phyloP scores from a whole-genome alignment of 2,888 invertebrate genomes.

The Cataglyphis cursor region DNA sequence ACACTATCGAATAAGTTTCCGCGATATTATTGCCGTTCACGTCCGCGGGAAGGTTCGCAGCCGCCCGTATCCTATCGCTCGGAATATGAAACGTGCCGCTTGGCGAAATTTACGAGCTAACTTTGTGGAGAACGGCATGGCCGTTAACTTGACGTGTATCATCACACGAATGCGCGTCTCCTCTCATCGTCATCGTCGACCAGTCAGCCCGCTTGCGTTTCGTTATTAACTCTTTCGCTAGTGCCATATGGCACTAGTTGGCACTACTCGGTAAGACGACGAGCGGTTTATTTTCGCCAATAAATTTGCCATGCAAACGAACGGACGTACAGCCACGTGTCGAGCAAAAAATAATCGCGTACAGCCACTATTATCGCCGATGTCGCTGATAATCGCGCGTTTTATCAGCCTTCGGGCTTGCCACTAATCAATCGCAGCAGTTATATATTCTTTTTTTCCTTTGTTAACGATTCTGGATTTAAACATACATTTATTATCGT shows the following conservation, averaged over 20 bases:
- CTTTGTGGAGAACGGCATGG: conserved; percentile 47
- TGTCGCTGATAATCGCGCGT: conserved; percentile 10
- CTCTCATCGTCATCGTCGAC: conserved; percentile 26
- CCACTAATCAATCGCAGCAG: neutral
- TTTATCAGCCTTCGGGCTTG: neutral
- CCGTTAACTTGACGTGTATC: conserved; percentile 55
- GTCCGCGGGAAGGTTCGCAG: conserved; percentile 12
- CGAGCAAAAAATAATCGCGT: conserved; percentile 9
- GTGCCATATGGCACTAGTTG: conserved; percentile 54
- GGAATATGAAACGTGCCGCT: conserved; percentile 52
- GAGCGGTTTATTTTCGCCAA: conserved; percentile 54
- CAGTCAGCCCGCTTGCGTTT: conserved; percentile 51
- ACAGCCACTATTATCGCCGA: neutral
- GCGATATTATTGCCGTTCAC: conserved; percentile 39
- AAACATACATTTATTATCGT: conserved; percentile 13
- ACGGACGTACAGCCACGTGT: neutral
- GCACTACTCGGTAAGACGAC: conserved; percentile 48
- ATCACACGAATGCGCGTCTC: conserved; percentile 40
- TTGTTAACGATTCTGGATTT: neutral
- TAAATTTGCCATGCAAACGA: conserved; percentile 45
- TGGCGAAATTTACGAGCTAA: conserved; percentile 51
- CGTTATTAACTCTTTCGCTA: conserved; percentile 56
- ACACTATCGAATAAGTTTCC: conserved; percentile 45
- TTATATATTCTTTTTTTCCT: neutral
- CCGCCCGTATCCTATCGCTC: conserved; percentile 42